These are phyloP conservation scores for Cryptocephalus moraei DNA, from an alignment of 2,888 invertebrate species.

Conservation along the genomic window DNA sequence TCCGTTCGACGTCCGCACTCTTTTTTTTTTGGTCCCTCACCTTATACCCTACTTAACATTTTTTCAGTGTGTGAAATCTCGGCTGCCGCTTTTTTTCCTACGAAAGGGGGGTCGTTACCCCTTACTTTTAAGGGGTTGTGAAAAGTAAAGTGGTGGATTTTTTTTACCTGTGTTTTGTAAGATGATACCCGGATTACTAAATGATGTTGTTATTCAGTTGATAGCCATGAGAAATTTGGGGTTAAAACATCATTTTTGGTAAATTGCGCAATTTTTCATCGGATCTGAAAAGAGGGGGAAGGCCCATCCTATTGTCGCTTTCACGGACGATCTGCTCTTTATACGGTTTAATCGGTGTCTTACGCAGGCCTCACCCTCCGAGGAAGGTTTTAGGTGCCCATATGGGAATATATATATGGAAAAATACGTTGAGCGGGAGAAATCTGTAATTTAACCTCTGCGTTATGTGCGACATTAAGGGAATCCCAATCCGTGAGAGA, in stretches of 20 bases:
- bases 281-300: conserved; percentile 5
- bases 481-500: no score
- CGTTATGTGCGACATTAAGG: no score
- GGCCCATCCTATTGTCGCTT: conserved; percentile 13
- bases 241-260: conserved; percentile 23
- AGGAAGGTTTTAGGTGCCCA: no score
- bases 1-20: conserved; percentile 1
- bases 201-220: conserved; percentile 27
- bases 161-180: conserved; percentile 29
- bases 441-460: no score
- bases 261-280: conserved; percentile 26
- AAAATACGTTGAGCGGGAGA: no score
- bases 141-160: conserved; percentile 14
- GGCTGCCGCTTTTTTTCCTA: conserved; percentile 28
- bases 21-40: conserved; percentile 3
- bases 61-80: conserved; percentile 34
- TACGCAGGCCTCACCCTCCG: conserved; percentile 7
- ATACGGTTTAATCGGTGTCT: conserved; percentile 10
- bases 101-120: conserved; percentile 20
- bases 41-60: conserved; percentile 18
- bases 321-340: conserved; percentile 16
- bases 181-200: conserved; percentile 36
- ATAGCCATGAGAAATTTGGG: conserved; percentile 28
- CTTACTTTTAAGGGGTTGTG: conserved; percentile 23
- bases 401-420: no score